Evolutionary conservation across 2,888 invertebrate genomes (phyloP).

Genomic region (Drosophila borborema): DNA sequence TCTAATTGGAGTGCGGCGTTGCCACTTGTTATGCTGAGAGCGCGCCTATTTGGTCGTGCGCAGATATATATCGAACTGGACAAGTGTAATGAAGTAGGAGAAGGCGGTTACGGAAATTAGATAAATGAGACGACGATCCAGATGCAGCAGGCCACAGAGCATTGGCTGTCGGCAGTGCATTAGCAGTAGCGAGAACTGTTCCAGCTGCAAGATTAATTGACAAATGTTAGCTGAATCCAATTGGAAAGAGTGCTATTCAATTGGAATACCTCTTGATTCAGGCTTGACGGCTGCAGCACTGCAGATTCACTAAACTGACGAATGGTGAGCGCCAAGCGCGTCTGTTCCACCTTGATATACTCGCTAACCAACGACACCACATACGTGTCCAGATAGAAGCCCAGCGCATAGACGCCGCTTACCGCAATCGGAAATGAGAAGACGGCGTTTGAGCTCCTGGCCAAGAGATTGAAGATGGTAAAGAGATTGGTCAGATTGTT

Average conservation of each 20-base stretch:
- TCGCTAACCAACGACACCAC: slow-evolving; percentile 73
- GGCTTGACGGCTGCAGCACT: slow-evolving; percentile 39
- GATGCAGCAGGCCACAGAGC: slow-evolving; percentile 72
- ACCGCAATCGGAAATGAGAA: slow-evolving; percentile 59
- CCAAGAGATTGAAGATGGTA: slow-evolving; percentile 74
- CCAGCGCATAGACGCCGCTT: slow-evolving; percentile 66
- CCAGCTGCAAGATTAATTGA: slow-evolving; percentile 56
- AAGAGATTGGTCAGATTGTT: slow-evolving; percentile 77
- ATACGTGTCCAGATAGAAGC: slow-evolving; percentile 77
- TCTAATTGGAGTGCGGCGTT: slow-evolving; percentile 12
- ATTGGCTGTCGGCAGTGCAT: slow-evolving; percentile 52
- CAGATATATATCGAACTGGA: slow-evolving; percentile 74
- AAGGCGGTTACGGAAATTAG: slow-evolving; percentile 73
- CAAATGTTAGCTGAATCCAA: neutral
- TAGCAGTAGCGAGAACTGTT: slow-evolving; percentile 67
- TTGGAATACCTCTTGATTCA: slow-evolving; percentile 63
- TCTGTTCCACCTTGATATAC: slow-evolving; percentile 63
- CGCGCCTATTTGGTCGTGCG: slow-evolving; percentile 32
- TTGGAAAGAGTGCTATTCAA: neutral
- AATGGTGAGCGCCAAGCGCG: slow-evolving; percentile 53
- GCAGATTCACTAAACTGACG: slow-evolving; percentile 56
- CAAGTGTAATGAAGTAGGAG: slow-evolving; percentile 77
- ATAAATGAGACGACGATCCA: slow-evolving; percentile 72
- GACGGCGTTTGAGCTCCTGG: slow-evolving; percentile 51
- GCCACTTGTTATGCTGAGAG: neutral